Base-by-base conservation (phyloP, 2,113 vertebrate genomes). In the Megalops atlanticus region DNA sequence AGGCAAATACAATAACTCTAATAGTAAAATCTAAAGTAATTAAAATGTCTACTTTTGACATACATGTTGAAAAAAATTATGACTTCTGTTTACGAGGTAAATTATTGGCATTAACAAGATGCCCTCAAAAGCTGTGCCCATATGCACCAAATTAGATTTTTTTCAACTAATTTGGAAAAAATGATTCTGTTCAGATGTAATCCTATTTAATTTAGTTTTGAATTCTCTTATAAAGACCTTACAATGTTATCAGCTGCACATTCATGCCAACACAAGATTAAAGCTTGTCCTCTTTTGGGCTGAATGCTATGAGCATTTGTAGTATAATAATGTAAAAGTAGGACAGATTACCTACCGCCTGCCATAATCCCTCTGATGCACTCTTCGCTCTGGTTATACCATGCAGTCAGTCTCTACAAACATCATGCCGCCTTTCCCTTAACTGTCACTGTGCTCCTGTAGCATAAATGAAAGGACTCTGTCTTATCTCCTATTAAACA, bases 191-290 rank as follows among this genome's bases (percentile, higher is more conserved):
- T 64, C 58, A 64, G 11, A 64, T 64, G 58, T 64, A 64, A 64
- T 31, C 58, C 58, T 64, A n/a, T 31, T 64, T 64, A 64, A 64
- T 64, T 64, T 64, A 11, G 11, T 6, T 64, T 27, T 31, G 58
- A 31, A 64, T 64, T 11, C 1, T 24, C 31, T 64, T 64, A 8
- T 64, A 64, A 64, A 64, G 58, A 21, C 58, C 58, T 64, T 64
- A 31, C 58, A 64, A 64, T 31, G 21, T 83, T 80, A 18, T 16
- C 39, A 35, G 74, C 4, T 12, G 54, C 72, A 89, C 80, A 91
- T 88, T 83, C 80, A 90, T 90, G 89, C 81, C 92, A 91, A 84
- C 85, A 64, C 81, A 84, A 85, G 91, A 91, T 93, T 93, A 89
- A 83, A 87, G 80, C 89, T 41, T 47, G 79, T 80, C n/a, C n/a